phyloP scores from a whole-genome alignment of 2,888 invertebrate genomes.

The Amiota mariae region DNA sequence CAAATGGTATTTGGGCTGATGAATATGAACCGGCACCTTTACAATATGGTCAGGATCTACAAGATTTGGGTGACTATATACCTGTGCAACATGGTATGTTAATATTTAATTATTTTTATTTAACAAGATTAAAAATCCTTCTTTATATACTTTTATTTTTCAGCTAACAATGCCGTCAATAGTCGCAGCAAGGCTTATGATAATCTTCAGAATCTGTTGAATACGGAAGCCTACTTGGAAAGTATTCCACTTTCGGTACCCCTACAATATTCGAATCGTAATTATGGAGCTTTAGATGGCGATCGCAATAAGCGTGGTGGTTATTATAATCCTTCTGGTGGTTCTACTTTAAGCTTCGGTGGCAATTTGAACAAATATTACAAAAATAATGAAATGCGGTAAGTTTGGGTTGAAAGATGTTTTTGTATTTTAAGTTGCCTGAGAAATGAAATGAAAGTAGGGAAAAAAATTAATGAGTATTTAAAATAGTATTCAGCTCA shows the following conservation, averaged over 20 bases:
- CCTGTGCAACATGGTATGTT: conserved; percentile 61
- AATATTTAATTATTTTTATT: background rate
- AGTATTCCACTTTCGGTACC: conserved; percentile 70
- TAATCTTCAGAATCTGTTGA: conserved; percentile 71
- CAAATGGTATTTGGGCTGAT: conserved; percentile 69
- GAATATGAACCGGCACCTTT: conserved; percentile 67
- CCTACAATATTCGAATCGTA: conserved; percentile 67
- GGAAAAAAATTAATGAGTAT: conserved; percentile 6
- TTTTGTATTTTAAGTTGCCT: background rate
- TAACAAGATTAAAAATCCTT: background rate
- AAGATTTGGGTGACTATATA: conserved; percentile 70
- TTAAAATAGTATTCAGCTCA: conserved; percentile 17
- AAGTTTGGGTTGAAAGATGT: conserved; percentile 39
- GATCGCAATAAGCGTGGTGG: conserved; percentile 71
- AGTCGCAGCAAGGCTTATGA: conserved; percentile 71
- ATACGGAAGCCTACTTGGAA: conserved; percentile 71
- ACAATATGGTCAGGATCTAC: conserved; percentile 62
- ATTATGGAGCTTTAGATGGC: conserved; percentile 60
- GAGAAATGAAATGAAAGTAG: background rate
- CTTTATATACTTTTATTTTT: background rate
- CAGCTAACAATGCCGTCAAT: conserved; percentile 40
- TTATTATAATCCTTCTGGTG: conserved; percentile 48
- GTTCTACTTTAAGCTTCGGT: conserved; percentile 34
- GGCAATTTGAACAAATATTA: conserved; percentile 64
- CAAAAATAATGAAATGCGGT: conserved; percentile 70